A percentile compares a stretch with the other conserved stretches of the same genome.
phyloP scores from a whole-genome alignment of 2,888 invertebrate genomes.

The Eilema griseolum region DNA sequence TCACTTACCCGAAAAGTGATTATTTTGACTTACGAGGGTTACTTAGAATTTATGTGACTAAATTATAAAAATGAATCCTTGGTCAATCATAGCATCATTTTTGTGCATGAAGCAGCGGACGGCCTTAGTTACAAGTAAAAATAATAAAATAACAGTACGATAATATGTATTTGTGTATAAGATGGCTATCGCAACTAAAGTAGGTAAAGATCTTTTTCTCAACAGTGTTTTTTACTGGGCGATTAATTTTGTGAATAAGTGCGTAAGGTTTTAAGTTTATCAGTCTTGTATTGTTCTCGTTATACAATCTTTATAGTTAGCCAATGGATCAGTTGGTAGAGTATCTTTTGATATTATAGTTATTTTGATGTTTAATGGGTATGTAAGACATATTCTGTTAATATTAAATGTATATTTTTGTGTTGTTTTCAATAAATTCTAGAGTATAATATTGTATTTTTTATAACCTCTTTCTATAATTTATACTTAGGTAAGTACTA shows the following conservation, averaged over 20 bases:
- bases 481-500: too few relatives aligned
- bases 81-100: too few relatives aligned
- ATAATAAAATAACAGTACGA: too few relatives aligned
- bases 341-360: conserved; percentile 29
- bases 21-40: too few relatives aligned
- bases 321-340: conserved; percentile 25
- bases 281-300: conserved; percentile 23
- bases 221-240: neutral
- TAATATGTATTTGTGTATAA: too few relatives aligned
- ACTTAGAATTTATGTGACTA: too few relatives aligned
- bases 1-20: too few relatives aligned
- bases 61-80: too few relatives aligned
- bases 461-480: neutral
- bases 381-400: conserved; percentile 26
- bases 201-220: neutral
- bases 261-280: conserved; percentile 19
- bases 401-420: conserved; percentile 14
- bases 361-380: conserved; percentile 1
- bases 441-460: neutral
- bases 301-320: conserved; percentile 24
- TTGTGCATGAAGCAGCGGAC: too few relatives aligned
- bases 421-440: conserved; percentile 20
- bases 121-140: too few relatives aligned
- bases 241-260: neutral
- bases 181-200: too few relatives aligned